Evolutionary conservation across 2,888 invertebrate genomes (phyloP).

Genomic region (Trissoscelio sp.): DNA sequence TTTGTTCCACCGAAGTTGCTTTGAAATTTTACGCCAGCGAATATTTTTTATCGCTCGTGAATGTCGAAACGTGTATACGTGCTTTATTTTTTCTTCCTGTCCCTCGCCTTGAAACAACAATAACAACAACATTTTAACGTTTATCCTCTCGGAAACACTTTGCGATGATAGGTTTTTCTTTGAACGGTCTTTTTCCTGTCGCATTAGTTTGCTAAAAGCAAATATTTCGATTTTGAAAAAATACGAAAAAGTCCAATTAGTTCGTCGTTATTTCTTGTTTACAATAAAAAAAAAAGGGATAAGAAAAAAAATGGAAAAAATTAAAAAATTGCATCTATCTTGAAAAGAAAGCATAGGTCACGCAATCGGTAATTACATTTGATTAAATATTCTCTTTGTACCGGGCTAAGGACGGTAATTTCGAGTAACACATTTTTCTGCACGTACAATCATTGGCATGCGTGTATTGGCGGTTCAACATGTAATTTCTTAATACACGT

Average conservation of each 20-base stretch:
- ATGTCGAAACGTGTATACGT: slow-evolving; percentile 18
- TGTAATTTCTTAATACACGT: slow-evolving; percentile 50
- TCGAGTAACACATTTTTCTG: slow-evolving; percentile 27
- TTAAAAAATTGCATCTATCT: not conserved
- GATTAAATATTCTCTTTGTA: slow-evolving; percentile 45
- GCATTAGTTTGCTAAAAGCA: not conserved
- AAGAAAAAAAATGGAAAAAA: not conserved
- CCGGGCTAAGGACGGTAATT: slow-evolving; percentile 20
- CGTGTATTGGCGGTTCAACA: slow-evolving; percentile 19
- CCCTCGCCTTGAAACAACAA: not conserved
- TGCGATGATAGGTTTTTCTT: not conserved
- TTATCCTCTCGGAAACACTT: slow-evolving; percentile 27
- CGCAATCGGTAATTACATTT: slow-evolving; percentile 39
- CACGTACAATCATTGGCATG: slow-evolving; percentile 19
- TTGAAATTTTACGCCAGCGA: slow-evolving; percentile 14
- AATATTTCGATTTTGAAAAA: not conserved
- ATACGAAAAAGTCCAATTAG: not conserved
- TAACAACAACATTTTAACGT: slow-evolving; percentile 7
- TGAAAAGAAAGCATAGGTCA: slow-evolving; percentile 19
- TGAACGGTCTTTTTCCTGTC: not conserved
- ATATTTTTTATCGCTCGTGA: slow-evolving; percentile 33
- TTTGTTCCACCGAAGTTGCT: slow-evolving; percentile 25
- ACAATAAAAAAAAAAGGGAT: not conserved
- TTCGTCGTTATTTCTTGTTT: not conserved
- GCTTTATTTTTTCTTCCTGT: not conserved